Base-by-base conservation (phyloP, 2,797 vertebrate species). In the Parauchenoglanis ngamensis region DNA sequence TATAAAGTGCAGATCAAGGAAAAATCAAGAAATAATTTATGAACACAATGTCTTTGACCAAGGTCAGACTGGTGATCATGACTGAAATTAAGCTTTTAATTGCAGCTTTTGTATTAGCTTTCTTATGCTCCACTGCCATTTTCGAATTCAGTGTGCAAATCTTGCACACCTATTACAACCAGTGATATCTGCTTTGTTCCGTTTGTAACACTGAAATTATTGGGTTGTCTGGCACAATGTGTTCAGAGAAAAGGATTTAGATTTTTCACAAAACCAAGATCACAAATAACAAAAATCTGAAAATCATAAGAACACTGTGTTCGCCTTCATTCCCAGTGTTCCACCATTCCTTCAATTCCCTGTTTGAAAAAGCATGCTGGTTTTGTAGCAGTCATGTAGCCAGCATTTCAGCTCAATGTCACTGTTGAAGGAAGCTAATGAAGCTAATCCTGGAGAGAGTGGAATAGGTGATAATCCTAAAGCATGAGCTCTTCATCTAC, bases 11-110 rank as follows among this genome's bases (percentile, higher is more conserved):
- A 77, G 31, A 49, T 46, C 63, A 85, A 88, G 28, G 56, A 44
- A 25, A 81, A 56, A 67, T 82, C 7, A 28, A 35, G 19, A 40
- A 67, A 84, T 76, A 46, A 77, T 59, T 83, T 85, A 86, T 68
- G 28, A 83, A 78, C 73, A 56, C 70, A 40, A 17, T 83, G 54
- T 52, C 56, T 78, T 63, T 19, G 40, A 17, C 63, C 80, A 86
- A 86, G 85, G 85, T 83, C 67, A 81, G n/a, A 68, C 11, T 57
- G 76, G 49, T 23, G 28, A 86, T 17, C 52, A 78, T 86, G 52
- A 83, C 25, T 85, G 28, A 85, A 81, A 25, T 15, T 35, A 57
- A 52, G 72, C 57, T 17, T 73, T 70, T 76, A 82, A 77, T 70
- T 77, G 59, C 7, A 70, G 23, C 31, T 67, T 83, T 68, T 83